These are phyloP conservation scores for Samia ricini DNA, from an alignment of 1,140 invertebrate species.

Conservation along the genomic window DNA sequence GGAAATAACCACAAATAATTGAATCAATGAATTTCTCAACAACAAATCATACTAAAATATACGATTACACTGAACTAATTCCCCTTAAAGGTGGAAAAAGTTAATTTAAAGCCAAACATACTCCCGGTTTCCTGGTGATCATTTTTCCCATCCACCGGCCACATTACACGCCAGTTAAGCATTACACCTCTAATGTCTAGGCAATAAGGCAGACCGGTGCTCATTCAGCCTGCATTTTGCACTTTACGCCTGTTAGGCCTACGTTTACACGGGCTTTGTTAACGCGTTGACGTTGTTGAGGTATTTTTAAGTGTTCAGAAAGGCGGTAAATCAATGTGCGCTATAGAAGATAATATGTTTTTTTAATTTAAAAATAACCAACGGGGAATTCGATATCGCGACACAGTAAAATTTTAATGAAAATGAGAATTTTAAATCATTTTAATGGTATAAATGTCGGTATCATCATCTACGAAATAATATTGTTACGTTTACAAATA, in stretches of 20 bases:
- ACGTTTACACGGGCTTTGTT: conserved; percentile 45
- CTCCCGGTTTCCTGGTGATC: conserved; percentile 36
- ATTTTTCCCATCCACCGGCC: conserved; percentile 43
- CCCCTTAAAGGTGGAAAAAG: neutral
- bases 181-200: conserved; percentile 11
- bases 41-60: too few species aligned
- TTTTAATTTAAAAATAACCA: too few species aligned
- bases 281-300: conserved; percentile 35
- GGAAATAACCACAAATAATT: too few species aligned
- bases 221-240: conserved; percentile 46
- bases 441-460: too few species aligned
- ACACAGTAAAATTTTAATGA: too few species aligned
- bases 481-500: too few species aligned
- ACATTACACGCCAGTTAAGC: conserved; percentile 45
- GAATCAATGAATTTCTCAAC: too few species aligned
- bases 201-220: conserved; percentile 23
- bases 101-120: conserved; percentile 14
- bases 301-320: conserved; percentile 11
- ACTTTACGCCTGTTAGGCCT: conserved; percentile 67
- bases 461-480: too few species aligned
- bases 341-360: too few species aligned
- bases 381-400: too few species aligned
- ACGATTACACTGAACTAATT: too few species aligned
- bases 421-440: too few species aligned
- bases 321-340: neutral